Conservation (phyloP, 1,140 invertebrate genomes). For the Dreissena polymorpha region DNA sequence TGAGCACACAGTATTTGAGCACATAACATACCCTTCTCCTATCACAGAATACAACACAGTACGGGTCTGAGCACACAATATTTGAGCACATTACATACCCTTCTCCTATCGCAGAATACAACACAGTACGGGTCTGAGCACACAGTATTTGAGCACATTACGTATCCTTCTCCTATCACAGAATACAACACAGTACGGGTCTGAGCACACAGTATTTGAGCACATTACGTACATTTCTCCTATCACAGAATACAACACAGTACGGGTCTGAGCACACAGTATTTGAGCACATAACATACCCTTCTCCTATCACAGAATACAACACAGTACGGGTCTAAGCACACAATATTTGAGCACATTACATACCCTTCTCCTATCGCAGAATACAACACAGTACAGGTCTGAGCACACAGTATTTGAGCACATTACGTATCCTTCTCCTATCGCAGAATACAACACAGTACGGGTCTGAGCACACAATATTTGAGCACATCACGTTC, state of each 20-base stretch:
- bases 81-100: constrained; percentile 76
- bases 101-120: constrained; percentile 82
- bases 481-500: constrained; percentile 69
- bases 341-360: not conserved
- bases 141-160: not conserved
- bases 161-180: constrained; percentile 82
- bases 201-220: not conserved
- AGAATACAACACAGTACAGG: too few species aligned
- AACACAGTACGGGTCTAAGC: too few species aligned
- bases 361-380: constrained; percentile 81
- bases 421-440: constrained; percentile 79
- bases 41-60: constrained; percentile 79
- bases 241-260: constrained; percentile 79
- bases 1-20: constrained; percentile 76
- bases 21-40: constrained; percentile 80
- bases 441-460: constrained; percentile 80
- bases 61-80: too few species aligned
- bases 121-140: too few species aligned
- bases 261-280: too few species aligned
- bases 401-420: not conserved
- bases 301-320: constrained; percentile 82
- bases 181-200: too few species aligned
- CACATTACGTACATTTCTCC: constrained; percentile 80
- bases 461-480: too few species aligned
- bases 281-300: constrained; percentile 72